A percentile compares a stretch with the other conserved stretches of the same genome.
Evolutionary conservation across 2,113 vertebrate genomes (phyloP).

Genomic region (Mobula hypostoma): DNA sequence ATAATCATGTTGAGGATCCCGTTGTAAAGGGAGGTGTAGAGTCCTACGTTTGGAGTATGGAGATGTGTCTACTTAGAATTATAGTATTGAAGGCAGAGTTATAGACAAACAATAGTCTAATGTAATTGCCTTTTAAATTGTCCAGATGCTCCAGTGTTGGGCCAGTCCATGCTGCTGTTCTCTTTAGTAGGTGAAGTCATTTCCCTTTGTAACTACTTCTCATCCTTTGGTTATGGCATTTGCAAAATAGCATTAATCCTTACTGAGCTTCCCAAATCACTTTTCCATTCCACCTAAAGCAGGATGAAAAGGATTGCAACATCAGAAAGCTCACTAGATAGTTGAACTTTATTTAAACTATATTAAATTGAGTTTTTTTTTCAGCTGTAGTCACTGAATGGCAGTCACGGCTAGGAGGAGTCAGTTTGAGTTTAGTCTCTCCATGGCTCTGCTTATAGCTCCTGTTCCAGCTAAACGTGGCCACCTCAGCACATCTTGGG

Average conservation of each 20-base stretch:
- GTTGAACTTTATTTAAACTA: no score
- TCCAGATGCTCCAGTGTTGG: no score
- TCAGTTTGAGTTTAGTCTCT: background rate
- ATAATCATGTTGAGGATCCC: no score
- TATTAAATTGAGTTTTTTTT: background rate
- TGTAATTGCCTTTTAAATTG: no score
- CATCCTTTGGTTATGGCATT: background rate
- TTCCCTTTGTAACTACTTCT: background rate
- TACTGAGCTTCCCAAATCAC: background rate
- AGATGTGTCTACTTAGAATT: no score
- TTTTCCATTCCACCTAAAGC: background rate
- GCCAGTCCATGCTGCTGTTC: background rate
- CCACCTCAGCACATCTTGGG: background rate
- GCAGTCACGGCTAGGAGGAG: background rate
- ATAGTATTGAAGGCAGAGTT: no score
- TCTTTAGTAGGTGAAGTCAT: background rate
- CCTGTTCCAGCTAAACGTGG: background rate
- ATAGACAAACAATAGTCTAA: no score
- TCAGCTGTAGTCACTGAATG: background rate
- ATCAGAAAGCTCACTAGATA: background rate
- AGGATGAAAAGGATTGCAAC: background rate
- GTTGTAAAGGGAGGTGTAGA: no score
- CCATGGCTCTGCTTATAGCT: background rate
- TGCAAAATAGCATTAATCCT: background rate
- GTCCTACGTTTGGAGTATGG: no score